A percentile compares a stretch with the other conserved stretches of the same genome.
Evolutionary conservation across 1,140 invertebrate genomes (phyloP).

Genomic region (Drosophila nannoptera): DNA sequence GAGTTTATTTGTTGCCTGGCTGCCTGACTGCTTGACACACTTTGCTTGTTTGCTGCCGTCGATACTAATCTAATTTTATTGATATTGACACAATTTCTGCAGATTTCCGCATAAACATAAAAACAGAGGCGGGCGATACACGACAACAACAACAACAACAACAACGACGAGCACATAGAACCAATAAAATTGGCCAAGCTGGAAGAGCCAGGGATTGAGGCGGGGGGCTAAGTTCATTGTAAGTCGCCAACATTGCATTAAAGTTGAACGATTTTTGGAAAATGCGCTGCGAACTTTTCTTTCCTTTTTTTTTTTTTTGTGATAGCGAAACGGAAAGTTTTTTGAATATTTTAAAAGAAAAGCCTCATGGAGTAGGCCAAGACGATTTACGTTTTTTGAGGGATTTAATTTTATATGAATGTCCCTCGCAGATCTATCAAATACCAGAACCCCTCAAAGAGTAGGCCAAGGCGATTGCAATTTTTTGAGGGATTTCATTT

Average conservation of each 20-base stretch:
- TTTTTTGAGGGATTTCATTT: no score
- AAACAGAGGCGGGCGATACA: conserved; percentile 52
- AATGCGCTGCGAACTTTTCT: background rate
- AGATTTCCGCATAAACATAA: conserved; percentile 77
- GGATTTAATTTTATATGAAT: no score
- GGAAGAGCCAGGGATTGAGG: conserved; percentile 2
- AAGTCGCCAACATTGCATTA: conserved; percentile 23
- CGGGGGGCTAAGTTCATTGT: conserved; percentile 36
- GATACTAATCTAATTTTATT: conserved; percentile 78
- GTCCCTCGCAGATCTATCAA: no score
- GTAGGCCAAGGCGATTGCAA: no score
- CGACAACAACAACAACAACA: conserved; percentile 17
- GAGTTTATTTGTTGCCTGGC: conserved; percentile 58
- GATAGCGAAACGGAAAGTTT: no score
- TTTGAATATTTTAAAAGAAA: no score
- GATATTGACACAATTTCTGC: conserved; percentile 77
- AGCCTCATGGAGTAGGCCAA: no score
- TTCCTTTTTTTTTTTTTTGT: background rate
- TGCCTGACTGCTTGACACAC: conserved; percentile 25
- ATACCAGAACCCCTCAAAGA: no score
- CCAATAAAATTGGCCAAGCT: conserved; percentile 57
- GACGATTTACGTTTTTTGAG: no score
- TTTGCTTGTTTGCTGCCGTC: conserved; percentile 61
- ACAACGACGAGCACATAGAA: conserved; percentile 56
- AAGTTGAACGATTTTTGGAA: conserved; percentile 4